Evolutionary conservation across 2,888 invertebrate genomes (phyloP).

Genomic region (Eupithecia abbreviata): DNA sequence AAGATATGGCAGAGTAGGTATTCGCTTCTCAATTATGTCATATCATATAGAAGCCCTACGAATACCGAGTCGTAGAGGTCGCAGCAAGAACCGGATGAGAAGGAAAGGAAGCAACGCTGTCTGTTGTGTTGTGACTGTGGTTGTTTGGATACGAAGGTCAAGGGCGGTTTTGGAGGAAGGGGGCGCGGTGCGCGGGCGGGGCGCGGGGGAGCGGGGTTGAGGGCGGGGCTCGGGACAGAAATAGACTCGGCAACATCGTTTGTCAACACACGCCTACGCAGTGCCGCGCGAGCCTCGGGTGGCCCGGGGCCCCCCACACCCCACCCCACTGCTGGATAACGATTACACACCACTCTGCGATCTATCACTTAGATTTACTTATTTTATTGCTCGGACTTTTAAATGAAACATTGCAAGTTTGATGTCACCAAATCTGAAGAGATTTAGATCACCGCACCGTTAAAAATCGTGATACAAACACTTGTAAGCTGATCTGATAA

Average conservation of each 20-base stretch:
- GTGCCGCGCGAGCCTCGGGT: slow-evolving; percentile 50
- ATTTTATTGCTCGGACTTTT: not conserved
- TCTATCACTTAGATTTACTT: not conserved
- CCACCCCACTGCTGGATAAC: slow-evolving; percentile 9
- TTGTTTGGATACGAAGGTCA: slow-evolving; percentile 82
- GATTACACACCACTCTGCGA: not conserved
- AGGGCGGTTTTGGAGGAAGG: slow-evolving; percentile 65
- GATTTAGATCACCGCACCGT: not conserved
- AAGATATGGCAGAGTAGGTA: not conserved
- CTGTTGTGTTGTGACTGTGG: slow-evolving; percentile 79
- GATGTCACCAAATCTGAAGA: not conserved
- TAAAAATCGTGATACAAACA: not conserved
- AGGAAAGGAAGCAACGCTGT: slow-evolving; percentile 56
- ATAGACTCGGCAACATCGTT: slow-evolving; percentile 76
- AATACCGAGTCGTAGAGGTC: not conserved
- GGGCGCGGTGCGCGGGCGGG: slow-evolving; percentile 44
- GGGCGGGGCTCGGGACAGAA: slow-evolving; percentile 67
- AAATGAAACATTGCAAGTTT: not conserved
- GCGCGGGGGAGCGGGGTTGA: slow-evolving; percentile 46
- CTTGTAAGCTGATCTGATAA: not conserved
- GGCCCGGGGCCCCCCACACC: slow-evolving; percentile 37
- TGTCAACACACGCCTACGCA: slow-evolving; percentile 82
- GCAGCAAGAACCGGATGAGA: not conserved
- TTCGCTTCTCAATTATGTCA: not conserved
- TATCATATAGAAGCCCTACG: not conserved